These are phyloP conservation scores for Perizoma flavofasciatum DNA, from an alignment of 2,888 invertebrate genomes.

Conservation along the genomic window DNA sequence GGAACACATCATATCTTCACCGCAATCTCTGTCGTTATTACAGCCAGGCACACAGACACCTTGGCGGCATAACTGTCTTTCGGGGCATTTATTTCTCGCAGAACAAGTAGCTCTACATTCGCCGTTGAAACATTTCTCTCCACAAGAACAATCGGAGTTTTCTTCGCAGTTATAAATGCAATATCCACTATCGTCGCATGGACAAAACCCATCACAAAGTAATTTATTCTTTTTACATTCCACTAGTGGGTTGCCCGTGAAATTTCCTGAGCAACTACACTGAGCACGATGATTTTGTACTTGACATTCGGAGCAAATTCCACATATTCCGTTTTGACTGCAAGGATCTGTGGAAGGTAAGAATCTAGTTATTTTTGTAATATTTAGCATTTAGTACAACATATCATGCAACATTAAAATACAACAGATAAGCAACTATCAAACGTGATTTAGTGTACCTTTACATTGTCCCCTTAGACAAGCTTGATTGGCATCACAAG, in stretches of 20 bases:
- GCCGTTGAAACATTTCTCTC: constrained; percentile 89
- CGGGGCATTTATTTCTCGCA: constrained; percentile 86
- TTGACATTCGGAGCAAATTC: constrained; percentile 92
- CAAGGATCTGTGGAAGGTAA: constrained; percentile 87
- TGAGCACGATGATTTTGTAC: constrained; percentile 93
- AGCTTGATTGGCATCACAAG: constrained; percentile 89
- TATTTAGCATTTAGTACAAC: background rate
- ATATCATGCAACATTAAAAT: background rate
- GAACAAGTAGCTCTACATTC: constrained; percentile 90
- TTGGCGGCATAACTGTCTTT: constrained; percentile 90
- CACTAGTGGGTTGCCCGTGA: constrained; percentile 91
- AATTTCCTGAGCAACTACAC: constrained; percentile 92
- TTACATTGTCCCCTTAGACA: constrained; percentile 93
- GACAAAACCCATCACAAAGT: constrained; percentile 90
- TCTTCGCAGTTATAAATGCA: constrained; percentile 88
- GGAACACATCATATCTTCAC: constrained; percentile 89
- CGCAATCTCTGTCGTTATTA: constrained; percentile 90
- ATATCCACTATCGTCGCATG: constrained; percentile 92
- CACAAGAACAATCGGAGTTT: constrained; percentile 90
- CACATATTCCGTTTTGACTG: constrained; percentile 88
- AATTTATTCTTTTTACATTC: constrained; percentile 89
- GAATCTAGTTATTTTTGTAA: background rate
- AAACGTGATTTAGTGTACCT: constrained; percentile 71
- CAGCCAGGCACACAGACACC: constrained; percentile 92
- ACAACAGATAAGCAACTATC: background rate